Percentiles rank a stretch among this genome's conserved stretches.
phyloP scores from a whole-genome alignment of 2,888 invertebrate species.

The Melolontha melolontha region DNA sequence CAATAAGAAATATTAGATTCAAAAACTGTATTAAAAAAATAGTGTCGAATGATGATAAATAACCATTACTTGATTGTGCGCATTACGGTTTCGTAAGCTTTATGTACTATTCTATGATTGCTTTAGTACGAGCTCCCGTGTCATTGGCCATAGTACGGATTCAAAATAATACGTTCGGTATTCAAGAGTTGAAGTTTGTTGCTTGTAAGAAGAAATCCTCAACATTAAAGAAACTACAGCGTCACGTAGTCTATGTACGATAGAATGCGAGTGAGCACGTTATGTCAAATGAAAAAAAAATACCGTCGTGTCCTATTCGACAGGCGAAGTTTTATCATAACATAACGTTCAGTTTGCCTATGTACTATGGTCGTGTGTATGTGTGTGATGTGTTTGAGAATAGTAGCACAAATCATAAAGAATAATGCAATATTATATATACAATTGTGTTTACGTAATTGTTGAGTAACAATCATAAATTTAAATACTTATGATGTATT shows the following conservation, averaged over 20 bases:
- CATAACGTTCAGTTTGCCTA: slow-evolving; percentile 14
- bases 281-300: slow-evolving; percentile 34
- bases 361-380: too few relatives aligned
- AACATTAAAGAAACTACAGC: slow-evolving; percentile 53
- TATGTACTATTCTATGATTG: background rate
- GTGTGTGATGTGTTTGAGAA: too few relatives aligned
- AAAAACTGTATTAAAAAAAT: too few relatives aligned
- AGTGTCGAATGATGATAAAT: too few relatives aligned
- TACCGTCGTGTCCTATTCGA: slow-evolving; percentile 35
- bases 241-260: slow-evolving; percentile 50
- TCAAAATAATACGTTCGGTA: slow-evolving; percentile 38
- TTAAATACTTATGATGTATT: too few relatives aligned
- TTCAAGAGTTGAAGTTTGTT: slow-evolving; percentile 35
- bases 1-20: too few relatives aligned
- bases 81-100: background rate
- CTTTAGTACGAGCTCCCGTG: slow-evolving; percentile 23
- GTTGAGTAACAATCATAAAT: too few relatives aligned
- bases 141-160: slow-evolving; percentile 39
- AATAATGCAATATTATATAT: background rate
- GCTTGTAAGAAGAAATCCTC: slow-evolving; percentile 40
- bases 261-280: slow-evolving; percentile 40
- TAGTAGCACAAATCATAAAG: slow-evolving; percentile 22
- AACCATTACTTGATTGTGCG: background rate
- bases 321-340: slow-evolving; percentile 33
- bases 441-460: slow-evolving; percentile 14